Evolutionary conservation across 2,888 invertebrate genomes (phyloP), one percentile per base, ranked within the genome.

Genomic region (Acanthosepion pharaonis): DNA sequence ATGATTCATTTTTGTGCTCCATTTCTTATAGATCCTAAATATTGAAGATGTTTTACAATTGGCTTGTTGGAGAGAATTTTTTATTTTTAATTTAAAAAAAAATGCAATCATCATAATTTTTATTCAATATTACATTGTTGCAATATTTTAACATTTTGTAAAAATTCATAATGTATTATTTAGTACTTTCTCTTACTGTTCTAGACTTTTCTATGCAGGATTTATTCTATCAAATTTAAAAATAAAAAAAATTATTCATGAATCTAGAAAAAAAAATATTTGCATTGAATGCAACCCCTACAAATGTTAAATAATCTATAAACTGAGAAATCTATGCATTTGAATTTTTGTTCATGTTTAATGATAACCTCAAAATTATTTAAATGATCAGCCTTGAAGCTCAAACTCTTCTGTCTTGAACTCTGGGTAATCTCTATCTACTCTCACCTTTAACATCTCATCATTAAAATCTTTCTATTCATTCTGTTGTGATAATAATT

Each of bases 141-240:
- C n/a, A 78, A 33, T n/a, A n/a, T 78, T 15, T n/a, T 11, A 9
- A n/a, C 9, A 78, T 28, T 78, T 78, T n/a, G n/a, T 78, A 25
- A 78, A 78, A 78, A 78, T 33, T 78, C n/a, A n/a, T 78, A 78
- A 78, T 78, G 78, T n/a, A 78, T n/a, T 33, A 78, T 78, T 78
- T 78, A 9, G n/a, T 78, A n/a, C 78, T n/a, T 33, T 78, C 11
- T 78, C 18, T n/a, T 59, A 59, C 23, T 59, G 59, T 20, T 78
- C 33, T 23, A n/a, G n/a, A 78, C 33, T 78, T n/a, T 78, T 78
- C 33, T 20, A 18, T 4, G 20, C 20, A 20, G 15, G 15, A 55
- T 42, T 18, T 18, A 55, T 20, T 55, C 55, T 18, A 55, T 18
- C 4, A 18, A n/a, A 78, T 78, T 64, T 51, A 51, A 51, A 64